Conservation (phyloP, 2,113 vertebrate genomes). For the Halcyon malimbica region DNA sequence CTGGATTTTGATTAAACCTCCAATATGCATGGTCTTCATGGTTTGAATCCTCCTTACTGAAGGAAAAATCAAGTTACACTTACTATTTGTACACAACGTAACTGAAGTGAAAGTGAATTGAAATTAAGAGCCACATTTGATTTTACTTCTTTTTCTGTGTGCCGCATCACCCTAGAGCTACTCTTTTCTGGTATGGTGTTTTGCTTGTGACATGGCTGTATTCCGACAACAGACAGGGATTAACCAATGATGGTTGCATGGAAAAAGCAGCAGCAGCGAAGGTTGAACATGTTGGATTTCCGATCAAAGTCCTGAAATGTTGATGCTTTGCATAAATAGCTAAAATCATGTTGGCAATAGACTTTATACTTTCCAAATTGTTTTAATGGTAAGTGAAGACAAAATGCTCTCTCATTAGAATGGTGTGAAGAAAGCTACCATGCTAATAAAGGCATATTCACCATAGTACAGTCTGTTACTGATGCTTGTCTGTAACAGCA, state of each 20-base stretch:
- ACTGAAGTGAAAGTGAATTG: not conserved
- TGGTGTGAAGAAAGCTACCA: not conserved
- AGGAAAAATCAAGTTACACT: not conserved
- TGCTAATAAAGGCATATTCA: not conserved
- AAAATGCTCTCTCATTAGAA: not conserved
- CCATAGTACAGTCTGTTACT: not conserved
- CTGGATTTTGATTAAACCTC: not conserved
- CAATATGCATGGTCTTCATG: not conserved
- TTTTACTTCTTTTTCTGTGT: not conserved
- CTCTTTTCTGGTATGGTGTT: not conserved
- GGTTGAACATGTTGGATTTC: not conserved
- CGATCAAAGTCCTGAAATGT: not conserved
- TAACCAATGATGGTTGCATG: accelerated
- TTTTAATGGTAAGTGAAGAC: not conserved
- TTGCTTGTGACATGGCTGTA: not conserved
- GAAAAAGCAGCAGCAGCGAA: not conserved
- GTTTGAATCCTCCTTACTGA: not conserved
- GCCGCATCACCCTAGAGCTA: not conserved
- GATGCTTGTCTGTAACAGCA: not conserved
- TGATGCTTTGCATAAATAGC: not conserved
- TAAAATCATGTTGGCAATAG: not conserved
- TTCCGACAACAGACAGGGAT: not conserved
- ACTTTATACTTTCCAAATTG: not conserved
- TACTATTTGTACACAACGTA: not conserved
- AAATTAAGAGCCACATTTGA: not conserved